Evolutionary conservation across 2,797 vertebrate genomes (phyloP).

Genomic region (Linurgus olivaceus): DNA sequence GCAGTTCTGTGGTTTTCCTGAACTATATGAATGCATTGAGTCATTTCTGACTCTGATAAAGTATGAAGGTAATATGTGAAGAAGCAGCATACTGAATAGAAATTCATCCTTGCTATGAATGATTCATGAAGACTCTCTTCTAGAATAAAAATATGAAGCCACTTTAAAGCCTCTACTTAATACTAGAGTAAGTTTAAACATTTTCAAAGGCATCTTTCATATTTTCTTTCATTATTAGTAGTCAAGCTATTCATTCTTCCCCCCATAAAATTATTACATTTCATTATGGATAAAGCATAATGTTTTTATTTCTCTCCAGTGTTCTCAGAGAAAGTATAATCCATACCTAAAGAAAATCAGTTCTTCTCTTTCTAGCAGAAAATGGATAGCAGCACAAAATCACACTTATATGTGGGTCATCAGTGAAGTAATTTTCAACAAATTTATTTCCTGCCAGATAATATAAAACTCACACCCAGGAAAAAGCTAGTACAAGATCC

Average conservation of each 20-base stretch:
- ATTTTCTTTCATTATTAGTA: conserved; percentile 11
- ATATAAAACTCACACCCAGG: not conserved
- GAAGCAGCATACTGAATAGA: not conserved
- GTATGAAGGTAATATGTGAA: conserved; percentile 38
- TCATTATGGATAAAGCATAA: not conserved
- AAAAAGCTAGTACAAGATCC: not conserved
- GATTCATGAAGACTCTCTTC: conserved; percentile 5
- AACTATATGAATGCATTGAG: conserved; percentile 23
- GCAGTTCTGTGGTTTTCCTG: not conserved
- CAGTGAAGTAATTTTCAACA: not conserved
- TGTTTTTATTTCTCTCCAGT: conserved; percentile 34
- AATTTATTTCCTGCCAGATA: not conserved
- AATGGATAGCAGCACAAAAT: not conserved
- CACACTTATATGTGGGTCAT: not conserved
- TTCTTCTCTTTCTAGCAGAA: not conserved
- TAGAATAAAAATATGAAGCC: conserved; percentile 18
- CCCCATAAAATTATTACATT: not conserved
- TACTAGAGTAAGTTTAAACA: not conserved
- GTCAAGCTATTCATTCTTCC: not conserved
- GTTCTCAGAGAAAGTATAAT: not conserved
- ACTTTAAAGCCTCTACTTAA: not conserved
- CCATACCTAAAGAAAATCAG: not conserved
- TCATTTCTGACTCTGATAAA: conserved; percentile 34
- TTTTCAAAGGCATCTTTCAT: not conserved
- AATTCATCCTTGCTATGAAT: conserved; percentile 11